A percentile compares a stretch with the other conserved stretches of the same genome.
Evolutionary conservation across 1,140 invertebrate species (phyloP).

Genomic region (Octopus bimaculoides): DNA sequence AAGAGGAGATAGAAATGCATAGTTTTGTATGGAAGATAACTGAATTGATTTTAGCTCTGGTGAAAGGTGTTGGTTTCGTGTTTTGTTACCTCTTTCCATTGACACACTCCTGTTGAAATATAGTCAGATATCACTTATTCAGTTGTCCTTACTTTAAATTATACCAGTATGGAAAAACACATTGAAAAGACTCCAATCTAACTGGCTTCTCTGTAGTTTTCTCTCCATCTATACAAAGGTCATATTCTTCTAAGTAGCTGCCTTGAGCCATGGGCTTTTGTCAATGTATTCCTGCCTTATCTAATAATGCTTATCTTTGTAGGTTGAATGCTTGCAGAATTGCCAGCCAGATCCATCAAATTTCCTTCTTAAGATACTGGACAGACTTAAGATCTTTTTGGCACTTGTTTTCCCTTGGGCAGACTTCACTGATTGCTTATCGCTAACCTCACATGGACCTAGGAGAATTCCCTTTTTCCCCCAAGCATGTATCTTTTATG

Average conservation of each 20-base stretch:
- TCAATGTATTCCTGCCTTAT: slow-evolving; percentile 5
- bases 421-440: background rate
- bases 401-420: slow-evolving; percentile 4
- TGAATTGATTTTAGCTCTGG: too few relatives aligned
- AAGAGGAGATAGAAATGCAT: too few relatives aligned
- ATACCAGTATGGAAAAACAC: too few relatives aligned
- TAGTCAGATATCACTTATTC: too few relatives aligned
- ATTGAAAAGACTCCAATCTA: too few relatives aligned
- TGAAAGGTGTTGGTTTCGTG: too few relatives aligned
- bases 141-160: too few relatives aligned
- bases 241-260: background rate
- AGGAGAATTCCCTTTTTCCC: too few relatives aligned
- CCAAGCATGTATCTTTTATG: too few relatives aligned
- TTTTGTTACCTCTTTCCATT: too few relatives aligned
- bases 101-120: too few relatives aligned
- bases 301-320: background rate
- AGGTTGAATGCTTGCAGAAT: background rate
- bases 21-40: too few relatives aligned
- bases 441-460: background rate
- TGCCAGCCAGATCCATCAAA: slow-evolving; percentile 7
- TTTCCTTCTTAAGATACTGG: background rate
- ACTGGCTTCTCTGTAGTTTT: background rate
- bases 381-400: slow-evolving; percentile 2
- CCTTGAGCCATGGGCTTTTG: background rate
- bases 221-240: background rate